Evolutionary conservation across 1,140 invertebrate species (phyloP).

Genomic region (Physella acuta): DNA sequence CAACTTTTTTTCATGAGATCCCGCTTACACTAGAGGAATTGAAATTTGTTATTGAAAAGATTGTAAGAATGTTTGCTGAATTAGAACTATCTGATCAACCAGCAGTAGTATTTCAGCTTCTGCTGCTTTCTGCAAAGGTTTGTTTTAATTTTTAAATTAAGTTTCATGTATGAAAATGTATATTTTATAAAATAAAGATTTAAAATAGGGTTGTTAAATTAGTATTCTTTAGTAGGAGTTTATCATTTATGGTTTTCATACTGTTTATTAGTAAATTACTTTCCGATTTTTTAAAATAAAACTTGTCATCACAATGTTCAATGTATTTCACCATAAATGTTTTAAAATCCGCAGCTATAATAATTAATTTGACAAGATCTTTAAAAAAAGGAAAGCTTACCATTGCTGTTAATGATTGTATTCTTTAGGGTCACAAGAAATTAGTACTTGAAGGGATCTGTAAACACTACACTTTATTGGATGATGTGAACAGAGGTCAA

Average conservation of each 20-base stretch:
- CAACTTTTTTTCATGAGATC: conserved; percentile 55
- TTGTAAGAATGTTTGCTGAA: conserved; percentile 51
- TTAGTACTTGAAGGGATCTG: conserved; percentile 54
- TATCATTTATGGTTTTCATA: conserved; percentile 9
- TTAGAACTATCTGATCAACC: conserved; percentile 58
- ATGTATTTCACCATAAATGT: no score
- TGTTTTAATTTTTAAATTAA: neutral
- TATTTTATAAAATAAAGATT: no score
- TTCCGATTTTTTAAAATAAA: no score
- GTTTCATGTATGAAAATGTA: no score
- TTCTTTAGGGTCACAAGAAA: conserved; percentile 55
- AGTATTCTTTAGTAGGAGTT: neutral
- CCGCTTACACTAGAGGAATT: conserved; percentile 55
- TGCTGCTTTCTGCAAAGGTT: conserved; percentile 55
- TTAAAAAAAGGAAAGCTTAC: no score
- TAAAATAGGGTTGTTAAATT: no score
- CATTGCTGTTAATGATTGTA: no score
- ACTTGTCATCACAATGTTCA: no score
- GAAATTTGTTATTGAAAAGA: conserved; percentile 58
- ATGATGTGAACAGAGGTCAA: conserved; percentile 32
- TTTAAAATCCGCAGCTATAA: no score
- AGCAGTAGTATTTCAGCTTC: conserved; percentile 58
- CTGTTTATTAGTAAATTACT: no score
- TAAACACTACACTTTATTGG: conserved; percentile 48
- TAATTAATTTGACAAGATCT: no score